Conservation (phyloP, 2,113 vertebrate species). For the Coryphaenoides rupestris region DNA sequence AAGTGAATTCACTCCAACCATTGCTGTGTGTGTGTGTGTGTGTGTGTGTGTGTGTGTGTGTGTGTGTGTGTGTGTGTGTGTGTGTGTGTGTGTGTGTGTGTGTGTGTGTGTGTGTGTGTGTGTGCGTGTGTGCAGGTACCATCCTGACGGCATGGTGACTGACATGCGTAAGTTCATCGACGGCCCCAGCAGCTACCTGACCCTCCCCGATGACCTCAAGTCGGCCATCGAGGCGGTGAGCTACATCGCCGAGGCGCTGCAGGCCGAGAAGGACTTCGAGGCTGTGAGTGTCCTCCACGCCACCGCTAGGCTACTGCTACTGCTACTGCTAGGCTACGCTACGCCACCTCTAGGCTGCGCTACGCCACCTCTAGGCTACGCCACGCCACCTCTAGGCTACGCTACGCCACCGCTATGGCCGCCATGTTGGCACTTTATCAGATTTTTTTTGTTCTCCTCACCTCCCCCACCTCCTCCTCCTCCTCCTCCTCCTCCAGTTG, state of each 20-base stretch:
- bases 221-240: slow-evolving; percentile 78
- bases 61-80: slow-evolving; percentile 7
- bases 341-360: slow-evolving; percentile 79
- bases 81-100: slow-evolving; percentile 8
- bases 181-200: slow-evolving; percentile 71
- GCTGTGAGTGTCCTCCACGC: slow-evolving; percentile 67
- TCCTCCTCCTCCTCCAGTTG: slow-evolving; percentile 45
- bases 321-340: too few species aligned
- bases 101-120: slow-evolving; percentile 12
- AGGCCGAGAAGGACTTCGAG: slow-evolving; percentile 81
- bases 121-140: slow-evolving; percentile 64
- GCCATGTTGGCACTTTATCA: not conserved
- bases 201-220: slow-evolving; percentile 79
- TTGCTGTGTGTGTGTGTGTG: not conserved
- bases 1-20: too few species aligned
- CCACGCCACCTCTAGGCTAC: too few species aligned
- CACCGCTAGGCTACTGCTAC: not conserved
- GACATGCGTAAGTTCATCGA: slow-evolving; percentile 79
- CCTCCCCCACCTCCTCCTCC: not conserved
- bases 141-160: slow-evolving; percentile 70
- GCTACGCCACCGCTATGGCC: not conserved
- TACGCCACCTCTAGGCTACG: not conserved
- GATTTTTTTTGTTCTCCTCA: not conserved
- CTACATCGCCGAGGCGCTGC: slow-evolving; percentile 82
- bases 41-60: slow-evolving; percentile 1